phyloP scores from a whole-genome alignment of 2,888 invertebrate species.

The Coelopa pilipes region DNA sequence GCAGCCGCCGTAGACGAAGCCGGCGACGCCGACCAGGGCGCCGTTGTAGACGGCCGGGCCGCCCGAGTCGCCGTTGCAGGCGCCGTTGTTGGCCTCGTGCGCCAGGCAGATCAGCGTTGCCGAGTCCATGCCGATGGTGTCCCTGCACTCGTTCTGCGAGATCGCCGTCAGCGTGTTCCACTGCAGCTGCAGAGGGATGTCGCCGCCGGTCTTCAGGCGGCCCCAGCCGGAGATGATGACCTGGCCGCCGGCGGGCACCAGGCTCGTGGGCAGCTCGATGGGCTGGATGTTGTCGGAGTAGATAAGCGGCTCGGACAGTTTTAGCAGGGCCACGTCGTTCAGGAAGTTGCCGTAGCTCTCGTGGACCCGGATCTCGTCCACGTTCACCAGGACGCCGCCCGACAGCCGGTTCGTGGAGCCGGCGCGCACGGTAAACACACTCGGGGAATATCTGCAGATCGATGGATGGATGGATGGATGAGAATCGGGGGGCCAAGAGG shows the following conservation, averaged over 20 bases:
- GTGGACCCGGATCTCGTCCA: slow-evolving; percentile 52
- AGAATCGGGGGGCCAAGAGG: no score
- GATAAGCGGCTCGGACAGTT: slow-evolving; percentile 49
- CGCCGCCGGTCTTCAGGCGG: slow-evolving; percentile 43
- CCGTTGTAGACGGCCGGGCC: slow-evolving; percentile 52
- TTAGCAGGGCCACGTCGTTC: slow-evolving; percentile 57
- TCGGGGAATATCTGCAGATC: background rate
- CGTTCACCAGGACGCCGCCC: slow-evolving; percentile 54
- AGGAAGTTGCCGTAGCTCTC: slow-evolving; percentile 52
- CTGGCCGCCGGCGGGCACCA: slow-evolving; percentile 47
- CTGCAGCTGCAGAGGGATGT: slow-evolving; percentile 49
- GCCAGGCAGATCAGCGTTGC: slow-evolving; percentile 51
- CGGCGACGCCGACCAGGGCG: slow-evolving; percentile 53
- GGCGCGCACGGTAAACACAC: slow-evolving; percentile 38
- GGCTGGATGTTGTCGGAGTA: slow-evolving; percentile 51
- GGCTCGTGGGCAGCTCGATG: slow-evolving; percentile 50
- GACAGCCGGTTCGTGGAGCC: slow-evolving; percentile 50
- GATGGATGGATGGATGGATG: no score
- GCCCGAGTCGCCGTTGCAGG: slow-evolving; percentile 54
- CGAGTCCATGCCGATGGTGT: slow-evolving; percentile 42
- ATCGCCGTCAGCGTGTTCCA: slow-evolving; percentile 52
- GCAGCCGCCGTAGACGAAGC: slow-evolving; percentile 52
- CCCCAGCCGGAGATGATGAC: slow-evolving; percentile 60
- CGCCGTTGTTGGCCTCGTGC: slow-evolving; percentile 46
- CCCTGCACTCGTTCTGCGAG: slow-evolving; percentile 44